Base-by-base conservation (phyloP, 1,140 invertebrate species). In the Zaprionus inermis region DNA sequence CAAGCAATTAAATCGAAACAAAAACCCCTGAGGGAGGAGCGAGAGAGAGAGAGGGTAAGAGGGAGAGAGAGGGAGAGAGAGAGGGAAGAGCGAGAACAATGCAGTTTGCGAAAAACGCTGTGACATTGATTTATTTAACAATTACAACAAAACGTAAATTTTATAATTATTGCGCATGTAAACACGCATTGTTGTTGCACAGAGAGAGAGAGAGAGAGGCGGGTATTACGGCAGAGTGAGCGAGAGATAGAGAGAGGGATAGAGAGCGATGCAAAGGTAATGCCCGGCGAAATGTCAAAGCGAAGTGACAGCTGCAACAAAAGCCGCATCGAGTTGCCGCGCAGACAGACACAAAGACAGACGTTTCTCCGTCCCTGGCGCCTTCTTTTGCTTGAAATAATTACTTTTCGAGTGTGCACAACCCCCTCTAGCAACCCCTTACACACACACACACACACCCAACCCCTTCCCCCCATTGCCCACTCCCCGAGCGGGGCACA, bases 1-100 rank as follows among this genome's bases (percentile, higher is more conserved):
- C 84, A 89, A 89, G 84, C 84, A 89, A 89, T 89, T 89, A 89
- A 89, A 89, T 90, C 84, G 84, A 89, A 89, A 89, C 80, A 89
- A 89, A 75, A 75, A 63, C 36, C 49, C 41, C 68, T 36, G 22
- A 28, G 56, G 28, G 38, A 32, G 54, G 22, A 51, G 20, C 14
- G 52, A 55, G 28, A 57, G 22, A 51, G 20, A 18, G 52, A 55
- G 28, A 18, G 20, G 11, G 38, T 9, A 14, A 30, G 22, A 1
- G 34, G 20, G 34, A 18, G 24, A 49, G 58, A 49, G 44, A 22
- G 51, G 30, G 55, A 46, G 52, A 51, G 49, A 60, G 14, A 38
- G 7, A 36, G 34, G 34, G 34, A 5, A 38, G 36, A 38, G 36
- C 14, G 38, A 14, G 70, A 54, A 73, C 65, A 76, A 76, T 78